Conservation (phyloP, 2,888 invertebrate genomes). For the Flexamia atlantica region DNA sequence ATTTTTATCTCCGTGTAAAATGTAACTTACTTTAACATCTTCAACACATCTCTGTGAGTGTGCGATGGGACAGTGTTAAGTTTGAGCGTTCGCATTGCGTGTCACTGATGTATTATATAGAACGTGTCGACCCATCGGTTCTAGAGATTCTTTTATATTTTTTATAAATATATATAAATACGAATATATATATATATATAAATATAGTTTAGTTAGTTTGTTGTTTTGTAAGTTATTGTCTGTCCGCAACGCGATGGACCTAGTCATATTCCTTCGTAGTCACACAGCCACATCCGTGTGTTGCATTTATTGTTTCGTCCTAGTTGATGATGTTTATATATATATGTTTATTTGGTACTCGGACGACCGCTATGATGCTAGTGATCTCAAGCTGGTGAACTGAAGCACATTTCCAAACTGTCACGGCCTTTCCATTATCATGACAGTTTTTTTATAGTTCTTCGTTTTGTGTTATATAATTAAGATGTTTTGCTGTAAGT, state of each 20-base stretch:
- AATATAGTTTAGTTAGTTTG: conserved; percentile 54
- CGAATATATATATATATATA: conserved; percentile 48
- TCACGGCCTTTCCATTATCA: conserved; percentile 14
- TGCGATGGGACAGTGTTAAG: conserved; percentile 45
- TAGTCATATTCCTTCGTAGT: conserved; percentile 49
- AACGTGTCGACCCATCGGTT: conserved; percentile 50
- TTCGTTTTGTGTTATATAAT: neutral
- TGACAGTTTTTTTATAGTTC: conserved; percentile 22
- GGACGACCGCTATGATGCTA: neutral
- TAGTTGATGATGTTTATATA: conserved; percentile 49
- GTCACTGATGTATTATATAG: conserved; percentile 48
- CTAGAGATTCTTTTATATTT: conserved; percentile 57
- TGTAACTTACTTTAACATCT: conserved; percentile 43
- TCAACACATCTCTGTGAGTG: conserved; percentile 34
- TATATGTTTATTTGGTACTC: conserved; percentile 30
- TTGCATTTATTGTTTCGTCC: conserved; percentile 56
- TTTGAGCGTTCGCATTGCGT: conserved; percentile 34
- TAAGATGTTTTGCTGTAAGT: neutral
- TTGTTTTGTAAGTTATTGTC: conserved; percentile 42
- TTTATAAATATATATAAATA: conserved; percentile 57
- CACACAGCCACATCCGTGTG: conserved; percentile 20
- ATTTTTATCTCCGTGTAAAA: conserved; percentile 15
- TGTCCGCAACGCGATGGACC: conserved; percentile 27
- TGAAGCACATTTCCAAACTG: conserved; percentile 41
- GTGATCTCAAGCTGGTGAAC: conserved; percentile 49